Conservation (phyloP, 2,888 invertebrate species). For the Agriopis marginaria region DNA sequence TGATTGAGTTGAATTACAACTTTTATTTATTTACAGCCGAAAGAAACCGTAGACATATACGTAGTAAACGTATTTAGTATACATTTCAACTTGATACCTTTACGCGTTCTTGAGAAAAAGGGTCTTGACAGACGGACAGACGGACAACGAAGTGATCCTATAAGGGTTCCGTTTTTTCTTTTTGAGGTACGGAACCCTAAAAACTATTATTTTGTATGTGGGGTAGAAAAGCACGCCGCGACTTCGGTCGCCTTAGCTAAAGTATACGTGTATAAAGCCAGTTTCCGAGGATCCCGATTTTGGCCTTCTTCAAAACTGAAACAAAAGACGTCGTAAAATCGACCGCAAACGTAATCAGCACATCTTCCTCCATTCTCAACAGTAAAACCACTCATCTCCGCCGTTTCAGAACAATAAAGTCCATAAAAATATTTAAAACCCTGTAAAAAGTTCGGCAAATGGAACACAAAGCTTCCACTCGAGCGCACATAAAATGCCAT, state of each 20-base stretch:
- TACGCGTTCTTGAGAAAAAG: too few relatives aligned
- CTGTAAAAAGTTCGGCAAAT: slow-evolving; percentile 18
- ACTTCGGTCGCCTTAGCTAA: too few relatives aligned
- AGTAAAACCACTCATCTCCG: slow-evolving; percentile 25
- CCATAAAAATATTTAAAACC: slow-evolving; percentile 3
- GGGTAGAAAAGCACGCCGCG: not conserved
- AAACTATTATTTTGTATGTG: not conserved
- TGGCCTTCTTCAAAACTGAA: slow-evolving; percentile 1
- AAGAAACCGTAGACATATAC: too few relatives aligned
- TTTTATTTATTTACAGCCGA: too few relatives aligned
- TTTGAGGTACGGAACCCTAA: too few relatives aligned
- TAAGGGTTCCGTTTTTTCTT: too few relatives aligned
- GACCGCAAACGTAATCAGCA: slow-evolving; percentile 18
- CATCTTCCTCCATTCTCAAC: slow-evolving; percentile 19
- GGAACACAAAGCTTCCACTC: slow-evolving; percentile 29
- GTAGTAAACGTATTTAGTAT: too few relatives aligned
- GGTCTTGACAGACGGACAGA: too few relatives aligned
- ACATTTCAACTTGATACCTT: too few relatives aligned
- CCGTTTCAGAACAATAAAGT: slow-evolving; percentile 27
- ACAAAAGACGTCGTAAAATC: slow-evolving; percentile 22
- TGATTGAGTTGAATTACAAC: too few relatives aligned
- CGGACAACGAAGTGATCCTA: too few relatives aligned
- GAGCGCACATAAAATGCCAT: slow-evolving; percentile 32
- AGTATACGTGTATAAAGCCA: too few relatives aligned
- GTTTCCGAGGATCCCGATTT: not conserved